Evolutionary conservation across 2,888 invertebrate genomes (phyloP).

Genomic region (Lamellibrachia columna): DNA sequence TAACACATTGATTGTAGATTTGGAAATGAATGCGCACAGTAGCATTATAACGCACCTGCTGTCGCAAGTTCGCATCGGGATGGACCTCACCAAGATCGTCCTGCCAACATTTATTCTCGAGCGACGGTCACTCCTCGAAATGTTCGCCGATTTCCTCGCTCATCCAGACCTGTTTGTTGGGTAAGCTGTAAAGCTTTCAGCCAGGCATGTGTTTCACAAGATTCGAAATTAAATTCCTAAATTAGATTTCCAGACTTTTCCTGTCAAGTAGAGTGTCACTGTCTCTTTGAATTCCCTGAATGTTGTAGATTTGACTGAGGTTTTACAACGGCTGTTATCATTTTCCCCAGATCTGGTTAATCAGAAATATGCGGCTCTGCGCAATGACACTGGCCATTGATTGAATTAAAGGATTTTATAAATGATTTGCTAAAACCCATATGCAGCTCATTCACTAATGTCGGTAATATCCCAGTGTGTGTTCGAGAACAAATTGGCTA

Average conservation of each 20-base stretch:
- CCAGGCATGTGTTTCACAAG: neutral
- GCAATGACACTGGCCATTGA: too few species aligned
- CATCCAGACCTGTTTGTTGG: conserved; percentile 90
- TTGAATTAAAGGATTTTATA: too few species aligned
- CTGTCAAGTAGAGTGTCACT: neutral
- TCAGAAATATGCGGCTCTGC: too few species aligned
- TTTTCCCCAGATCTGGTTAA: too few species aligned
- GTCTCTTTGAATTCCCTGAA: too few species aligned
- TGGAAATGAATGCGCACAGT: conserved; percentile 74
- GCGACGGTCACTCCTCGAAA: conserved; percentile 94
- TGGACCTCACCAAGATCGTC: conserved; percentile 99
- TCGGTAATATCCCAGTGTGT: too few species aligned
- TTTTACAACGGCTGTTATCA: too few species aligned
- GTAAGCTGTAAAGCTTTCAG: conserved; percentile 33
- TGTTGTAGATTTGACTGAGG: too few species aligned
- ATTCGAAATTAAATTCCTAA: neutral
- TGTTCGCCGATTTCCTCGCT: conserved; percentile 99
- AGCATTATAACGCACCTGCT: conserved; percentile 96
- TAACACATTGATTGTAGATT: neutral
- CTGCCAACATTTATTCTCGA: conserved; percentile 98
- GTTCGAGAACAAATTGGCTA: too few species aligned
- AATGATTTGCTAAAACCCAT: too few species aligned
- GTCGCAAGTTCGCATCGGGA: conserved; percentile 95
- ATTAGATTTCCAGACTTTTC: neutral
- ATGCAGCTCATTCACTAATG: too few species aligned